phyloP scores from a whole-genome alignment of 2,113 vertebrate species.

The Sinocyclocheilus rhinocerous region DNA sequence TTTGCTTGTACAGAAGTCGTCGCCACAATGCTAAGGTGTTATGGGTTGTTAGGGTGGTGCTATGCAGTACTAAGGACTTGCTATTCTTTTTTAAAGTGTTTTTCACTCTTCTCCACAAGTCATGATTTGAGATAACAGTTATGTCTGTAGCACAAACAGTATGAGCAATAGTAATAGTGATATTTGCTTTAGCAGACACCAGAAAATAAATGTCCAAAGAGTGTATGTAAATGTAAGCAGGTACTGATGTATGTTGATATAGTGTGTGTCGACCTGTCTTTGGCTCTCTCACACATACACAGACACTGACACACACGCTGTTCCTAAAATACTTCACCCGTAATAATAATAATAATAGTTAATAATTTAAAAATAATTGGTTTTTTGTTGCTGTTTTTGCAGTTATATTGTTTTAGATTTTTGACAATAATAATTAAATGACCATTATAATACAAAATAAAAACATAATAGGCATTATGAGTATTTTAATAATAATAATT shows the following conservation, averaged over 20 bases:
- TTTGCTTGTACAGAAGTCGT: neutral
- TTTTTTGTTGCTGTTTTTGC: neutral
- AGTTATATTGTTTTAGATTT: neutral
- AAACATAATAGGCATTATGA: neutral
- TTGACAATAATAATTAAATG: neutral
- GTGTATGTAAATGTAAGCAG: neutral
- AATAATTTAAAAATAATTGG: no score
- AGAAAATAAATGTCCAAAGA: no score
- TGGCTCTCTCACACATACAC: neutral
- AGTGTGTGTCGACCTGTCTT: neutral
- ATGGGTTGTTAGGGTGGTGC: neutral
- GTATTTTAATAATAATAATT: neutral
- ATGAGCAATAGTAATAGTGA: no score
- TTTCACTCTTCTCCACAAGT: no score
- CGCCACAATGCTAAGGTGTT: neutral
- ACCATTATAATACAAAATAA: neutral
- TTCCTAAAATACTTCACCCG: slow-evolving; percentile 59
- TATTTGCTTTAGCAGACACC: no score
- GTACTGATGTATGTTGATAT: neutral
- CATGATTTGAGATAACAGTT: no score
- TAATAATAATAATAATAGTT: no score
- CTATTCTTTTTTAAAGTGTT: neutral
- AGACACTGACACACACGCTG: slow-evolving; percentile 36
- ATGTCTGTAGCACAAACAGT: no score
- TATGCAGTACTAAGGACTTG: neutral